A percentile compares a stretch with the other conserved stretches of the same genome.
Evolutionary conservation across 2,888 invertebrate species (phyloP).

Genomic region (Tridacna gigas): DNA sequence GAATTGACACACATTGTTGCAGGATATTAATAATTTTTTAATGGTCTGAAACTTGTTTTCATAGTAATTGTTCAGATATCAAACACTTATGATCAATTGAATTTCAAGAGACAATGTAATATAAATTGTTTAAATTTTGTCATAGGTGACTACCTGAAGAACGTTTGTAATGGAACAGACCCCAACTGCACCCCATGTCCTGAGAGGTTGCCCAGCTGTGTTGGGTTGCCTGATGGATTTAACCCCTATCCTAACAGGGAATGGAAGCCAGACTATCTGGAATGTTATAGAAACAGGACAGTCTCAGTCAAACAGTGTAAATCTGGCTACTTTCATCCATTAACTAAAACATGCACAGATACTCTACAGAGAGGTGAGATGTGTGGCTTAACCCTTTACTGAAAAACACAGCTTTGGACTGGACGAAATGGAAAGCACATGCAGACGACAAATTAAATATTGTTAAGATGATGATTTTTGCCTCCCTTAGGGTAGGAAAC

Average conservation of each 20-base stretch:
- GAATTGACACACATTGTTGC: too few relatives aligned
- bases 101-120: too few relatives aligned
- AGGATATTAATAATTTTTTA: too few relatives aligned
- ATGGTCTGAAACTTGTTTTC: too few relatives aligned
- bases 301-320: conserved; percentile 48
- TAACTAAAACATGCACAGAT: conserved; percentile 44
- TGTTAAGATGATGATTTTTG: too few relatives aligned
- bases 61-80: too few relatives aligned
- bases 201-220: conserved; percentile 63
- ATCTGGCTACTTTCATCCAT: conserved; percentile 59
- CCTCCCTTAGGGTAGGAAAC: too few relatives aligned
- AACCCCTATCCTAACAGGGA: conserved; percentile 53
- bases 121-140: neutral
- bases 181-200: conserved; percentile 59
- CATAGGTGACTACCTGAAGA: conserved; percentile 67
- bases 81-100: too few relatives aligned
- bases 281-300: conserved; percentile 66
- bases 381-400: too few relatives aligned
- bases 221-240: conserved; percentile 61
- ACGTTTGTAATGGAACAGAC: conserved; percentile 56
- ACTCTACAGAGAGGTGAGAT: conserved; percentile 46
- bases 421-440: too few relatives aligned
- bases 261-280: conserved; percentile 59
- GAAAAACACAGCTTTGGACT: too few relatives aligned
- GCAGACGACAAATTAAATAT: too few relatives aligned